phyloP scores from a whole-genome alignment of 1,140 invertebrate species.

The Globodera rostochiensis region DNA sequence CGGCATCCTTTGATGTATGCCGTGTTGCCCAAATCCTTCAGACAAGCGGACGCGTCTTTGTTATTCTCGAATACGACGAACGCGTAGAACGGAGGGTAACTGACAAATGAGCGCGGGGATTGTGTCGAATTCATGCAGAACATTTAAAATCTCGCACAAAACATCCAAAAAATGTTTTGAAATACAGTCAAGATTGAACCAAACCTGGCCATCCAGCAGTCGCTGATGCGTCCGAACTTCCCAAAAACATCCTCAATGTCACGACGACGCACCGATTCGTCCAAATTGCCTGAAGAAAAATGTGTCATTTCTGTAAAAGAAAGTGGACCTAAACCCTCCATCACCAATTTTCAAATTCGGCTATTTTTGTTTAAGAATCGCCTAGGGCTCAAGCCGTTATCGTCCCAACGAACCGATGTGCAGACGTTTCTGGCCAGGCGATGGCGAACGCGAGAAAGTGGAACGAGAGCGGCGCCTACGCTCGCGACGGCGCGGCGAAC shows the following conservation, averaged over 20 bases:
- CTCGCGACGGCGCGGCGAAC: neutral
- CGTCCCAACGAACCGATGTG: conserved; percentile 26
- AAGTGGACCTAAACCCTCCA: neutral
- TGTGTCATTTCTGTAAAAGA: neutral
- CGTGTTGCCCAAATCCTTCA: conserved; percentile 30
- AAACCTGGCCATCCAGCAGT: conserved; percentile 40
- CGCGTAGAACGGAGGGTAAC: conserved; percentile 42
- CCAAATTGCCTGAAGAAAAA: conserved; percentile 31
- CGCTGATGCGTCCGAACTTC: conserved; percentile 40
- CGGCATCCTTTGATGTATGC: conserved; percentile 34
- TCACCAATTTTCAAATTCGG: neutral
- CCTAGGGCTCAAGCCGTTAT: neutral
- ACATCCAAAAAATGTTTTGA: neutral
- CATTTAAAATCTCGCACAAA: too few relatives aligned
- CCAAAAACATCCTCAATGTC: conserved; percentile 44
- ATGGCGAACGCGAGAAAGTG: conserved; percentile 35
- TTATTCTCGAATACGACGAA: conserved; percentile 37
- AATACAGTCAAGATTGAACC: neutral
- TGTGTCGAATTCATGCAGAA: too few relatives aligned
- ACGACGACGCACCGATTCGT: conserved; percentile 39
- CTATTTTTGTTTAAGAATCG: too few relatives aligned
- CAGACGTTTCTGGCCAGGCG: conserved; percentile 33
- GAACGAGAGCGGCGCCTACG: conserved; percentile 22
- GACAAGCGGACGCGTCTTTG: conserved; percentile 9
- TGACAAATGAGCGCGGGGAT: neutral